A percentile compares a stretch with the other conserved stretches of the same genome.
phyloP scores from a whole-genome alignment of 2,888 invertebrate genomes.

The Alcis repandata region DNA sequence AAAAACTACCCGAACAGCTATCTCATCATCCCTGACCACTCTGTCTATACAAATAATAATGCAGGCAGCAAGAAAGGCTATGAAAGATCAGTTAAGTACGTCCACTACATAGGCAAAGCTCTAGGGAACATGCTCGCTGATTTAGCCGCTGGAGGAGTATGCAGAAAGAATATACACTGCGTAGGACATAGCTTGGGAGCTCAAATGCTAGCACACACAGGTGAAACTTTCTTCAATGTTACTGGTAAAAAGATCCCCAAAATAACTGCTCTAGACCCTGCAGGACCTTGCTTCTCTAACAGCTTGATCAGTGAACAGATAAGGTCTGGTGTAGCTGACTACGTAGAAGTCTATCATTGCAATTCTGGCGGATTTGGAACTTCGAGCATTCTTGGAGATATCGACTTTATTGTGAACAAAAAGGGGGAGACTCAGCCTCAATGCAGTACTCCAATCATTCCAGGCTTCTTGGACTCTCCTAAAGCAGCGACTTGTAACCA shows the following conservation, averaged over 20 bases:
- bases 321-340: slow-evolving; percentile 72
- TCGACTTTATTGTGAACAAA: slow-evolving; percentile 81
- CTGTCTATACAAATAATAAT: slow-evolving; percentile 48
- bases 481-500: slow-evolving; percentile 70
- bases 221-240: slow-evolving; percentile 35
- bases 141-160: slow-evolving; percentile 44
- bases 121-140: slow-evolving; percentile 46
- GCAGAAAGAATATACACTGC: slow-evolving; percentile 44
- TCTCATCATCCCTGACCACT: slow-evolving; percentile 52
- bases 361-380: slow-evolving; percentile 72
- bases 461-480: slow-evolving; percentile 63
- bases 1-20: slow-evolving; percentile 48
- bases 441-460: slow-evolving; percentile 68
- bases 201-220: slow-evolving; percentile 48
- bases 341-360: slow-evolving; percentile 83
- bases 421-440: slow-evolving; percentile 83
- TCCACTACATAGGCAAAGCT: slow-evolving; percentile 51
- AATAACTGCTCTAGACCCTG: slow-evolving; percentile 50
- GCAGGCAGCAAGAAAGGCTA: slow-evolving; percentile 47
- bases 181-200: slow-evolving; percentile 53
- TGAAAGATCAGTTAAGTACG: slow-evolving; percentile 50
- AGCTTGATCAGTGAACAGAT: slow-evolving; percentile 59
- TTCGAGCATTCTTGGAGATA: slow-evolving; percentile 70
- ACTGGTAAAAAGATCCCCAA: slow-evolving; percentile 44
- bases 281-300: slow-evolving; percentile 47